Conservation (phyloP, 2,113 vertebrate genomes). For the Chionomys nivalis region DNA sequence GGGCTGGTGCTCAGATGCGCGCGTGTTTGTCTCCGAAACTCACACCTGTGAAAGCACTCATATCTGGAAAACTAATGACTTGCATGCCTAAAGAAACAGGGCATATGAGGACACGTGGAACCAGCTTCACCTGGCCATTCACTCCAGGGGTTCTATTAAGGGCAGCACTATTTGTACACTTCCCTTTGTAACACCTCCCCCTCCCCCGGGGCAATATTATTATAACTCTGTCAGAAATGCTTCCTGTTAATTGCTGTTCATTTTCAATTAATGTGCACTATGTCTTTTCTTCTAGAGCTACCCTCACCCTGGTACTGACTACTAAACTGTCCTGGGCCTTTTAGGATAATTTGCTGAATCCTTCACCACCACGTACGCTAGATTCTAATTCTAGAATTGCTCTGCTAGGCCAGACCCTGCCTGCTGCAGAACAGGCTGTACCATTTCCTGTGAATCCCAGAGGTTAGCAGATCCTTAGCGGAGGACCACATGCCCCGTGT, state of each 20-base stretch:
- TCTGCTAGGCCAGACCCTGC: not conserved
- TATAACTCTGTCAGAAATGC: slow-evolving; percentile 19
- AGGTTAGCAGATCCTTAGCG: not conserved
- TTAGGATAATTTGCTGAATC: not conserved
- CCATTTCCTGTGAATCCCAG: not conserved
- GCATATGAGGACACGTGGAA: not conserved
- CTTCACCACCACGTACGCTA: not conserved
- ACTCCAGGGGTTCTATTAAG: not conserved
- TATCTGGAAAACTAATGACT: not conserved
- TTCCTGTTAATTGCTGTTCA: slow-evolving; percentile 15
- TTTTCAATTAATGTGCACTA: not conserved
- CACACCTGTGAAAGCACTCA: not conserved
- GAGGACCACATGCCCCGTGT: too few species aligned
- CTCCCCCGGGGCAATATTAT: not conserved
- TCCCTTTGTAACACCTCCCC: not conserved
- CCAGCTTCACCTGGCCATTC: not conserved
- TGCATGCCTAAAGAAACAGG: not conserved
- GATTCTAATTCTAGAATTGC: not conserved
- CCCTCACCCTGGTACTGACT: not conserved
- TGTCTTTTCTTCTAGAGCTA: not conserved
- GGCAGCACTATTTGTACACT: not conserved
- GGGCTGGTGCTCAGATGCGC: not conserved
- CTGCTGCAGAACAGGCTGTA: not conserved
- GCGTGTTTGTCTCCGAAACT: not conserved
- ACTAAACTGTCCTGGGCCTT: not conserved